Conservation (phyloP, 2,888 invertebrate genomes). For the Pseudolycoriella hygida region DNA sequence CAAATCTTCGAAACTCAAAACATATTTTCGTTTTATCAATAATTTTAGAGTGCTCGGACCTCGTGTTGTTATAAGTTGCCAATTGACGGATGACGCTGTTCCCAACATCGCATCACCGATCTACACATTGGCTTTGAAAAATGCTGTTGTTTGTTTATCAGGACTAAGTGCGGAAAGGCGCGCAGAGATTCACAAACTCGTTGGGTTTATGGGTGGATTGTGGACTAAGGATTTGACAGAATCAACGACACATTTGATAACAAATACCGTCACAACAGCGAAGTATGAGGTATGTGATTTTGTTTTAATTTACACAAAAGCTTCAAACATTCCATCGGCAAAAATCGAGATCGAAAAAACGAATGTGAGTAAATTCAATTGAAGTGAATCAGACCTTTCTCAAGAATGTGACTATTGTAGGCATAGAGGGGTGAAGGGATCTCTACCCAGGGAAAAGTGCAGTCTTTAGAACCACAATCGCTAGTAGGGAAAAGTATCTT, state of each 20-base stretch:
- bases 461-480: no score
- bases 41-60: conserved; percentile 64
- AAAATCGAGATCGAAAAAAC: no score
- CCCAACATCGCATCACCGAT: conserved; percentile 61
- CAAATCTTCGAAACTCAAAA: neutral
- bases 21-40: neutral
- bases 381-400: no score
- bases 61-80: conserved; percentile 55
- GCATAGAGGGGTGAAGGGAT: no score
- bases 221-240: conserved; percentile 43
- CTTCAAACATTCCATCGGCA: no score
- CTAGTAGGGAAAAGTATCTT: no score
- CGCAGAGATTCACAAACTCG: conserved; percentile 39
- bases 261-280: conserved; percentile 54
- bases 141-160: conserved; percentile 47
- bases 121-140: conserved; percentile 65
- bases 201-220: conserved; percentile 62
- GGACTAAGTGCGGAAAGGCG: conserved; percentile 35
- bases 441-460: no score
- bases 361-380: no score
- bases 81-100: conserved; percentile 50
- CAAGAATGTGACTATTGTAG: no score
- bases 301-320: no score
- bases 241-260: conserved; percentile 64
- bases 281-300: conserved; percentile 44